These are phyloP conservation scores for Seira sanloemensis DNA, from an alignment of 2,888 invertebrate species.

Conservation along the genomic window DNA sequence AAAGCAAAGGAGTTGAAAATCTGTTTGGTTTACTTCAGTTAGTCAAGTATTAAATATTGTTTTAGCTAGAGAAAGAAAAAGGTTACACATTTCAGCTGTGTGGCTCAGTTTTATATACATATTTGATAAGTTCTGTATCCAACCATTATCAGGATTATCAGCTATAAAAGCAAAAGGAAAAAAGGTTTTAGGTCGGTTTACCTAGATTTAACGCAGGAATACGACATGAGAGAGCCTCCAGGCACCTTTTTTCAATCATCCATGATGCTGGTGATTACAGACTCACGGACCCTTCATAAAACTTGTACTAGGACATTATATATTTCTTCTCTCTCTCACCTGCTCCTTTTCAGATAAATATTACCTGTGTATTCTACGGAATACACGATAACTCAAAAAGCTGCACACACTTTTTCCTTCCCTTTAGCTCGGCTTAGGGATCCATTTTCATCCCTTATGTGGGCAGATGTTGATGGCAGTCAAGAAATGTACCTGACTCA, in stretches of 20 bases:
- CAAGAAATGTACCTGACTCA: background rate
- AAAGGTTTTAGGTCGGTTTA: background rate
- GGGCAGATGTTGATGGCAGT: background rate
- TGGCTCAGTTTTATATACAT: background rate
- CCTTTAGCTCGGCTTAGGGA: background rate
- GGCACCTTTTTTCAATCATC: background rate
- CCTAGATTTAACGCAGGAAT: background rate
- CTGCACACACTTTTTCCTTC: background rate
- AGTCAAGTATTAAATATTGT: background rate
- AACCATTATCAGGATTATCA: background rate
- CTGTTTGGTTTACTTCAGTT: background rate
- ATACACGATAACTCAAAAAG: background rate
- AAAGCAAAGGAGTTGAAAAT: conserved; percentile 22
- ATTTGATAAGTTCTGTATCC: background rate
- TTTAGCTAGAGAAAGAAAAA: background rate
- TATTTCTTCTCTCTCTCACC: background rate
- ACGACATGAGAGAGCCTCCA: no score
- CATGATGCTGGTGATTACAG: background rate
- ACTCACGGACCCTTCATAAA: background rate
- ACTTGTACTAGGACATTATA: no score
- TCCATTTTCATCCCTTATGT: background rate
- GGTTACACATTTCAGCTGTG: background rate
- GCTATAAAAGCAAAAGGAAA: background rate
- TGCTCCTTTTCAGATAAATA: background rate
- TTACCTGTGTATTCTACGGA: background rate